Base-by-base conservation (phyloP, 2,113 vertebrate species). In the Anolis carolinensis region DNA sequence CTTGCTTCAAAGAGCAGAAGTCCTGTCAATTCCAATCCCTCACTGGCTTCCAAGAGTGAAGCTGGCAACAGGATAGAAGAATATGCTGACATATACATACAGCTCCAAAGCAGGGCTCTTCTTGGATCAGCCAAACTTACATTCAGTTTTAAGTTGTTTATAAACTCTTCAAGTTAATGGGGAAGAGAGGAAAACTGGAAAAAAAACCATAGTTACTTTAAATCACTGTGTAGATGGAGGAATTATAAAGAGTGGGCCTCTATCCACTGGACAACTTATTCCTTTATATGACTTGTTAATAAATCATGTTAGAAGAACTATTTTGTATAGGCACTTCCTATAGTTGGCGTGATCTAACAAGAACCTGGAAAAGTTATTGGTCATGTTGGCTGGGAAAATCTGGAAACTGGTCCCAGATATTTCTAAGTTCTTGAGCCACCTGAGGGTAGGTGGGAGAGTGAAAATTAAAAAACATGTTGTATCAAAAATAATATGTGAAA, bases 1-100 rank as follows among this genome's bases (percentile, higher is more conserved):
- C 21, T 34, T 85, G 75, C 83, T 85, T 79, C 74, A 71, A 48
- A 70, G 80, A 82, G 67, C 80, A 82, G 80, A 44, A 71, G 30
- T 32, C 48, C 67, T 82, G 80, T 85, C 83, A 85, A 34, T 77
- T 67, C 74, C 48, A 84, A 50, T 67, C n/a, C 14, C n/a, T 77
- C n/a, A 16, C 62, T 23, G 18, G 62, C 44, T 79, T 79, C 48
- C 48, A 30, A 21, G 50, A 71, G 63, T 9, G 3, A 79, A 55
- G 18, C 25, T 39, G 75, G 63, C 63, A 39, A 75, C 65, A 34
- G 48, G 76, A 71, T 36, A 65, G 30, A 84, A 77, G n/a, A 65
- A 75, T 71, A 25, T 36, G 75, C 34, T 85, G 83, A 85, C 65
- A 79, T 7, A 20, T 10, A 30, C 48, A 27, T 59, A 36, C 7